Percentiles rank a stretch among this genome's conserved stretches.
Conservation (phyloP, 1,140 invertebrate species). For the Anthonomus grandis region DNA sequence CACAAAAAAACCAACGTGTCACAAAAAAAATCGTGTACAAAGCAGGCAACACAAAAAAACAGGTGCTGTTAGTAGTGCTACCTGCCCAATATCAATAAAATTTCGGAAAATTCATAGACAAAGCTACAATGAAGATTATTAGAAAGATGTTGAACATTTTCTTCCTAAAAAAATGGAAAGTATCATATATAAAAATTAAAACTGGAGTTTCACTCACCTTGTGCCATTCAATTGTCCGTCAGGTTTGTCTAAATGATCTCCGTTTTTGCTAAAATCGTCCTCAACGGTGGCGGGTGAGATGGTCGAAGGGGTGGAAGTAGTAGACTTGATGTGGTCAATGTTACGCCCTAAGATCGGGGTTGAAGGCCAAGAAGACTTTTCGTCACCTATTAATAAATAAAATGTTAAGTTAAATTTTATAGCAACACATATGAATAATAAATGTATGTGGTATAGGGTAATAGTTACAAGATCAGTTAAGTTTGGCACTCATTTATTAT, state of each 20-base stretch:
- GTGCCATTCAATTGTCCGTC: slow-evolving; percentile 21
- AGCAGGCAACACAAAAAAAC: slow-evolving; percentile 2
- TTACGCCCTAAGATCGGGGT: slow-evolving; percentile 52
- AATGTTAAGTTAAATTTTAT: too few relatives aligned
- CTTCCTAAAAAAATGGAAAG: not conserved
- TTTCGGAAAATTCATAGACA: slow-evolving; percentile 10
- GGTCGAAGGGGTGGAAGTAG: slow-evolving; percentile 58
- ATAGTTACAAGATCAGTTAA: too few relatives aligned
- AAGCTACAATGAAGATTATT: not conserved
- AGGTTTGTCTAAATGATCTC: slow-evolving; percentile 20
- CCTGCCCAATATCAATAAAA: slow-evolving; percentile 6
- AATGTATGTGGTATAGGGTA: too few relatives aligned
- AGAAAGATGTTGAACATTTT: slow-evolving; percentile 9
- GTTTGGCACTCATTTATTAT: too few relatives aligned
- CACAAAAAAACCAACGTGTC: slow-evolving; percentile 25
- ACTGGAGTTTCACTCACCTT: slow-evolving; percentile 19
- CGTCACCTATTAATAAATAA: slow-evolving; percentile 32
- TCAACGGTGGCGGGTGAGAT: slow-evolving; percentile 57
- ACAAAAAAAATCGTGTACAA: slow-evolving; percentile 15
- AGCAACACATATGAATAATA: too few relatives aligned
- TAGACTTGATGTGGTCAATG: slow-evolving; percentile 50
- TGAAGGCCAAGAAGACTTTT: slow-evolving; percentile 44
- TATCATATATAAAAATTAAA: not conserved
- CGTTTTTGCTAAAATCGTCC: slow-evolving; percentile 43
- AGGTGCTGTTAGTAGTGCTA: slow-evolving; percentile 3